These are phyloP conservation scores for Menura novaehollandiae DNA, from an alignment of 2,113 vertebrate genomes.

Conservation along the genomic window DNA sequence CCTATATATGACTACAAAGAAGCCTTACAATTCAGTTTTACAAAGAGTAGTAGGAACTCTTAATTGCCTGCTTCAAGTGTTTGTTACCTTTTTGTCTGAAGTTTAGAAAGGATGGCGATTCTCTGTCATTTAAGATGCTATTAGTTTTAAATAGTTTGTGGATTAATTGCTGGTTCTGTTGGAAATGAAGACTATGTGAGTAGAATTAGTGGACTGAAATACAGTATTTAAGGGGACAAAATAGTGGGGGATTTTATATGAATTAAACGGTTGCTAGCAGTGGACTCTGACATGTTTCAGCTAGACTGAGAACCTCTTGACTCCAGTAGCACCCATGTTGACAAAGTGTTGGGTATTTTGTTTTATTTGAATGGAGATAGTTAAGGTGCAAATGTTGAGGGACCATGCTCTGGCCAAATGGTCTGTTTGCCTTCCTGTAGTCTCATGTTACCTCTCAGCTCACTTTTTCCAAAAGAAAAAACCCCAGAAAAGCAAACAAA, in stretches of 20 bases:
- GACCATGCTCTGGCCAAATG: neutral
- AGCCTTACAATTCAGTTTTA: neutral
- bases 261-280: neutral
- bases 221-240: neutral
- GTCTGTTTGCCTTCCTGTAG: neutral
- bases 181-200: neutral
- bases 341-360: neutral
- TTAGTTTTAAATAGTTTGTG: neutral
- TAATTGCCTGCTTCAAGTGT: neutral
- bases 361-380: neutral
- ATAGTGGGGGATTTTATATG: rapidly evolving
- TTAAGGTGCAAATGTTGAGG: neutral
- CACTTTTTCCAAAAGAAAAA: neutral
- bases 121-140: neutral
- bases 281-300: neutral
- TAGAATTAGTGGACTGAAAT: neutral
- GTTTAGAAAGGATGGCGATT: neutral
- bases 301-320: neutral
- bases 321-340: no score
- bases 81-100: neutral
- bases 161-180: neutral
- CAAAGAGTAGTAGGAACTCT: neutral
- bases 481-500: neutral
- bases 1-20: neutral
- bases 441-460: neutral